Evolutionary conservation across 2,797 vertebrate species (phyloP).

Genomic region (Scleropages formosus): DNA sequence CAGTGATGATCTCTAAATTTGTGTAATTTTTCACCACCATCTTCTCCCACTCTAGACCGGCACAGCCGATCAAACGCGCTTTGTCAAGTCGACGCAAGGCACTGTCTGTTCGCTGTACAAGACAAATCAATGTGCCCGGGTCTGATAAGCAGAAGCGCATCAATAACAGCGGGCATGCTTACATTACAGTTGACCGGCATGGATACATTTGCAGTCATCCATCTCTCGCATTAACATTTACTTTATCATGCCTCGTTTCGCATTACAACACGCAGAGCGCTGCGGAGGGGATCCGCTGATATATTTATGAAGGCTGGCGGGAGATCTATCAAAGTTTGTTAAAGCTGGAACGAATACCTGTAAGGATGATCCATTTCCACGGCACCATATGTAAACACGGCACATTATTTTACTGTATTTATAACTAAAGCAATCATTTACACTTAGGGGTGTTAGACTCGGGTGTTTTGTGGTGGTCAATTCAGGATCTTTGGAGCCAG

Average conservation of each 20-base stretch:
- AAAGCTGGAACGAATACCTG: constrained; percentile 18
- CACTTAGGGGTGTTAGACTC: not conserved
- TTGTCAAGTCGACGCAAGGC: constrained; percentile 28
- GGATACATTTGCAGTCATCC: constrained; percentile 18
- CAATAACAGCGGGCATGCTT: constrained; percentile 29
- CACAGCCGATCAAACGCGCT: constrained; percentile 30
- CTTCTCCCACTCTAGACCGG: not conserved
- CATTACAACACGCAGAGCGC: constrained; percentile 1
- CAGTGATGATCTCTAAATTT: not conserved
- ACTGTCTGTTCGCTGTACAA: constrained; percentile 11
- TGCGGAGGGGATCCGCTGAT: not conserved
- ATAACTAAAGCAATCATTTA: not conserved
- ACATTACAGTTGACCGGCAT: constrained; percentile 24
- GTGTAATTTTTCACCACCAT: constrained; percentile 12
- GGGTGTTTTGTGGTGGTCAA: not conserved
- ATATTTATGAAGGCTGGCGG: constrained; percentile 25
- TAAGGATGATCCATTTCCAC: constrained; percentile 10
- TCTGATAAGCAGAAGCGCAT: constrained; percentile 35
- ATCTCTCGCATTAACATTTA: constrained; percentile 32
- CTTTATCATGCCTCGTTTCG: constrained; percentile 30
- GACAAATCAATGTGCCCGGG: constrained; percentile 29
- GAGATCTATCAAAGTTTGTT: constrained; percentile 34
- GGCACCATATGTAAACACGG: not conserved
- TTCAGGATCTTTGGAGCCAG: not conserved
- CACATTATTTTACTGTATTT: not conserved